phyloP scores from a whole-genome alignment of 2,888 invertebrate species.

The Meghimatium bilineatum region DNA sequence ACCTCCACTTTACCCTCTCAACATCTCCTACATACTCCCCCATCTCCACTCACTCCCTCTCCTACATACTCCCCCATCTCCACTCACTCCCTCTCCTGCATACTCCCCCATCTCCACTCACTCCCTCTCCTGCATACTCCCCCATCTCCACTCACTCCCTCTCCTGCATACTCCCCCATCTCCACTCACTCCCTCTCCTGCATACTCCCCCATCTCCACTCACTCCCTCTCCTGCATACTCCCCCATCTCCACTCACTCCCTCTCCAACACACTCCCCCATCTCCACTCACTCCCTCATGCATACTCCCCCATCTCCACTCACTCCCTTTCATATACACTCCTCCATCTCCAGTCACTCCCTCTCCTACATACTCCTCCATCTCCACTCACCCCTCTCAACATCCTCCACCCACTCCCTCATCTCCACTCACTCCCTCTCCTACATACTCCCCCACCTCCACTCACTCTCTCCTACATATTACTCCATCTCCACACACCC shows the following conservation, averaged over 20 bases:
- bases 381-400: too few species aligned
- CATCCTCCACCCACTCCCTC: not conserved
- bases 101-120: too few species aligned
- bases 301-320: too few species aligned
- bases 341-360: too few species aligned
- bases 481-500: not conserved
- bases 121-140: not conserved
- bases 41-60: not conserved
- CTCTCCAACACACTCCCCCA: not conserved
- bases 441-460: not conserved
- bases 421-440: not conserved
- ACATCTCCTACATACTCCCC: not conserved
- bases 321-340: too few species aligned
- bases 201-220: not conserved
- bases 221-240: slow-evolving; percentile 1
- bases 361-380: too few species aligned
- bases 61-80: too few species aligned
- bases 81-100: too few species aligned
- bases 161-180: not conserved
- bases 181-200: not conserved
- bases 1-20: not conserved
- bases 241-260: not conserved
- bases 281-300: too few species aligned
- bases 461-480: not conserved
- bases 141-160: not conserved